Percentiles rank a stretch among this genome's conserved stretches.
Conservation (phyloP, 2,888 invertebrate genomes). For the Onchidella celtica region DNA sequence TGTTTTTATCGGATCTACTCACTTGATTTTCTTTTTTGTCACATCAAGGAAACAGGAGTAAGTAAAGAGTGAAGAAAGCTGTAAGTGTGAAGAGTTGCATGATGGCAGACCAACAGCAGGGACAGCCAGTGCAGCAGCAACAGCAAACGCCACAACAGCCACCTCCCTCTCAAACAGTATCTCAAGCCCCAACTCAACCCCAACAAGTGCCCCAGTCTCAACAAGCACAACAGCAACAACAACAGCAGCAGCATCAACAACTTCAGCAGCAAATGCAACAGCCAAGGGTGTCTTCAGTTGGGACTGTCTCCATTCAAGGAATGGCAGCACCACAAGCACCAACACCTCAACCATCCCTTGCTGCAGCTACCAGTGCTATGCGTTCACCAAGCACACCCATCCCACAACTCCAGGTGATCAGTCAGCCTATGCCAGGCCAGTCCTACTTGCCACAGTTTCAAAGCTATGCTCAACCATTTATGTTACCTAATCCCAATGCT, state of each 20-base stretch:
- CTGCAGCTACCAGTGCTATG: conserved; percentile 62
- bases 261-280: conserved; percentile 52
- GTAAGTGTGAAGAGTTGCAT: too few relatives aligned
- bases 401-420: conserved; percentile 73
- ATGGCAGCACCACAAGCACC: conserved; percentile 50
- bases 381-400: conserved; percentile 57
- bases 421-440: conserved; percentile 70
- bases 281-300: conserved; percentile 38
- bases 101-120: conserved; percentile 41
- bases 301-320: conserved; percentile 32
- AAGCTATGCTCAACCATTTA: conserved; percentile 64
- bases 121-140: conserved; percentile 6
- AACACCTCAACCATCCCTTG: conserved; percentile 54
- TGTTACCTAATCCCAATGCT: conserved; percentile 73
- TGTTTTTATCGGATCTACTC: too few relatives aligned
- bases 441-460: conserved; percentile 70
- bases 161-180: conserved; percentile 44
- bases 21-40: too few relatives aligned
- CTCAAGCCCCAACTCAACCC: conserved; percentile 45
- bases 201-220: conserved; percentile 57
- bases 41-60: too few relatives aligned
- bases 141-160: conserved; percentile 1
- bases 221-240: conserved; percentile 53
- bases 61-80: too few relatives aligned
- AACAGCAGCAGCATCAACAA: conserved; percentile 57